phyloP scores from a whole-genome alignment of 2,888 invertebrate species.

The Dolichomitus sp. region DNA sequence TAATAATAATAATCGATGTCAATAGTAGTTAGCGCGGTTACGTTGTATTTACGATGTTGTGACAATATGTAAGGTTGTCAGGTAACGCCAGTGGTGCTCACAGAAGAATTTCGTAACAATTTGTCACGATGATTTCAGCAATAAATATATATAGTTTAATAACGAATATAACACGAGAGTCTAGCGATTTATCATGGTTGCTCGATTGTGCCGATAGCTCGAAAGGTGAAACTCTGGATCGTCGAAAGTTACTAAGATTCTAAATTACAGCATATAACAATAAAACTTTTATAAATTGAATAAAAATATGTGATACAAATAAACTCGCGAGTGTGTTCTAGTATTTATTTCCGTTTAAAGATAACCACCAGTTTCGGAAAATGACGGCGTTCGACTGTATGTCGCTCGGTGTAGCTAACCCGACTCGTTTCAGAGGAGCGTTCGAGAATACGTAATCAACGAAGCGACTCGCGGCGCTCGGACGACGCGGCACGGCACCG shows the following conservation, averaged over 20 bases:
- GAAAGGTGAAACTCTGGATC: not conserved
- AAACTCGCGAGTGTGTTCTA: not conserved
- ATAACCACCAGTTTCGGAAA: constrained; percentile 22
- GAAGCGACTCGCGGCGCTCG: not conserved
- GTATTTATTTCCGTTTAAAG: not conserved
- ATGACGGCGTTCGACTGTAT: constrained; percentile 40
- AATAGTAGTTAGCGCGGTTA: not conserved
- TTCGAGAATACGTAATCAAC: constrained; percentile 31
- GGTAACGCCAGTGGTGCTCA: no score
- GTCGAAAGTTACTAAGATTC: not conserved
- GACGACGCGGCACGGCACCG: constrained; percentile 53
- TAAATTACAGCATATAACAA: no score
- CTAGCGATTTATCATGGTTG: constrained; percentile 21
- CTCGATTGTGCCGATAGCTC: not conserved
- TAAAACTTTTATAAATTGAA: no score
- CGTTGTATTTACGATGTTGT: no score
- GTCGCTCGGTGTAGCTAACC: not conserved
- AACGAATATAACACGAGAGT: not conserved
- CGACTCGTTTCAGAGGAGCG: not conserved
- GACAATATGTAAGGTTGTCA: no score
- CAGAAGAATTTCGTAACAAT: not conserved
- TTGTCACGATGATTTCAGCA: not conserved
- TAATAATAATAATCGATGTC: not conserved
- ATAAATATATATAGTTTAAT: not conserved
- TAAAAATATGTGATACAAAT: not conserved